Evolutionary conservation across 2,888 invertebrate species (phyloP).

Genomic region (Drosophila kanekoi): DNA sequence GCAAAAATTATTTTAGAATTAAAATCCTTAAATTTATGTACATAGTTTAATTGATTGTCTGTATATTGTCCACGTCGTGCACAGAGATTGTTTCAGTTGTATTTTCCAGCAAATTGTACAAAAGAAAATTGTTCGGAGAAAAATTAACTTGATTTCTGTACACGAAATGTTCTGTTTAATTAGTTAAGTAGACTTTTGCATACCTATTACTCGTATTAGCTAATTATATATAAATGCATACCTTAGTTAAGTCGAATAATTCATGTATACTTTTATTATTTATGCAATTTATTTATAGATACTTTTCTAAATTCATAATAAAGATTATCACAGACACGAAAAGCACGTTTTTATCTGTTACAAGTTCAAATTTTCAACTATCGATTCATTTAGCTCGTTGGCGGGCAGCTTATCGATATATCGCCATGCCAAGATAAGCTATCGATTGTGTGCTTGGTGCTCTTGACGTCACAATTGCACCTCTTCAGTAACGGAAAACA

Average conservation of each 20-base stretch:
- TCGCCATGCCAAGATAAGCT: not conserved
- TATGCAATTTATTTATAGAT: slow-evolving; percentile 68
- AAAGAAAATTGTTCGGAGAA: slow-evolving; percentile 21
- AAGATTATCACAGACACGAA: slow-evolving; percentile 47
- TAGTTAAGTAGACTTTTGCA: slow-evolving; percentile 60
- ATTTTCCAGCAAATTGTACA: slow-evolving; percentile 39
- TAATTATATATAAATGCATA: slow-evolving; percentile 61
- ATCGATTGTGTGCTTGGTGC: slow-evolving; percentile 12
- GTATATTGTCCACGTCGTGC: slow-evolving; percentile 48
- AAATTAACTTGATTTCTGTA: slow-evolving; percentile 29
- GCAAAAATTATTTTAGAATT: slow-evolving; percentile 27
- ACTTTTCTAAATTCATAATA: slow-evolving; percentile 67
- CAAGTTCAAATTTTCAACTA: slow-evolving; percentile 8
- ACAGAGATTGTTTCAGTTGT: slow-evolving; percentile 16
- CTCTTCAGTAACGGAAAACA: not conserved
- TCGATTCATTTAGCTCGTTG: not conserved
- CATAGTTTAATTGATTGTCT: slow-evolving; percentile 64
- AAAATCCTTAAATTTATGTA: slow-evolving; percentile 42
- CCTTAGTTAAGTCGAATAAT: slow-evolving; percentile 55
- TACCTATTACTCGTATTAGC: slow-evolving; percentile 68
- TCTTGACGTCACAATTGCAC: not conserved
- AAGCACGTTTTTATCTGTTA: not conserved
- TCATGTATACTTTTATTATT: slow-evolving; percentile 67
- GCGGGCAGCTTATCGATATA: slow-evolving; percentile 19
- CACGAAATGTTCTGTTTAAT: slow-evolving; percentile 51